phyloP scores from a whole-genome alignment of 2,888 invertebrate genomes.

The Cerceris ruficornis region DNA sequence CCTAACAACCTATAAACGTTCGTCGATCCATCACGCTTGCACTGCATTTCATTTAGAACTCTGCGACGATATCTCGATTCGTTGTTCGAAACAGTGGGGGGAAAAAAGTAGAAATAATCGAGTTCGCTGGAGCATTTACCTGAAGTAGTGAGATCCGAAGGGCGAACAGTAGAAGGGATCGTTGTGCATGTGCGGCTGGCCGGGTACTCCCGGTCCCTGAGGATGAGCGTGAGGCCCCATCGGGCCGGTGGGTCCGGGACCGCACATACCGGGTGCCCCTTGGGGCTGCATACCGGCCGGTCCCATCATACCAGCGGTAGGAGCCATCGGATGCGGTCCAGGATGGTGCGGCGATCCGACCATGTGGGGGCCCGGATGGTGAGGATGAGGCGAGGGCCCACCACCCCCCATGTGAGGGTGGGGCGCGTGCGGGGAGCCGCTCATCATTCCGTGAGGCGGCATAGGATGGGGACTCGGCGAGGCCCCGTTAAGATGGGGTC shows the following conservation, averaged over 20 bases:
- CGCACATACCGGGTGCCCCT: conserved; percentile 78
- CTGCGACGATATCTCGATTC: conserved; percentile 1
- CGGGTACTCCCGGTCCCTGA: conserved; percentile 78
- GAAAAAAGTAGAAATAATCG: background rate
- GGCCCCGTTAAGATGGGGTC: conserved; percentile 79
- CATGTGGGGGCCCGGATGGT: conserved; percentile 79
- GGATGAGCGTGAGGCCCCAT: conserved; percentile 77
- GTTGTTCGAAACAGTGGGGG: background rate
- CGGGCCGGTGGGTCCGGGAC: conserved; percentile 78
- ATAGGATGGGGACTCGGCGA: conserved; percentile 79
- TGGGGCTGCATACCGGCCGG: conserved; percentile 79
- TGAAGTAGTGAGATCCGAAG: conserved; percentile 84
- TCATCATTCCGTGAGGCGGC: conserved; percentile 79
- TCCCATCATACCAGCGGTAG: conserved; percentile 73
- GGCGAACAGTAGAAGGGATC: conserved; percentile 85
- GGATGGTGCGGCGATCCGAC: conserved; percentile 80
- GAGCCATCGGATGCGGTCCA: conserved; percentile 78
- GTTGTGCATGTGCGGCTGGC: conserved; percentile 82
- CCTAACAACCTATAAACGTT: conserved; percentile 2
- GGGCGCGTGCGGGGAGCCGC: conserved; percentile 77
- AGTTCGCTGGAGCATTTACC: conserved; percentile 75
- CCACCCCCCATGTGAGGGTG: conserved; percentile 79
- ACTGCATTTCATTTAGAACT: background rate
- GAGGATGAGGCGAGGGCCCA: conserved; percentile 79
- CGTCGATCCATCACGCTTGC: background rate